phyloP scores from a whole-genome alignment of 1,140 invertebrate genomes.

The Heliconius nattereri region DNA sequence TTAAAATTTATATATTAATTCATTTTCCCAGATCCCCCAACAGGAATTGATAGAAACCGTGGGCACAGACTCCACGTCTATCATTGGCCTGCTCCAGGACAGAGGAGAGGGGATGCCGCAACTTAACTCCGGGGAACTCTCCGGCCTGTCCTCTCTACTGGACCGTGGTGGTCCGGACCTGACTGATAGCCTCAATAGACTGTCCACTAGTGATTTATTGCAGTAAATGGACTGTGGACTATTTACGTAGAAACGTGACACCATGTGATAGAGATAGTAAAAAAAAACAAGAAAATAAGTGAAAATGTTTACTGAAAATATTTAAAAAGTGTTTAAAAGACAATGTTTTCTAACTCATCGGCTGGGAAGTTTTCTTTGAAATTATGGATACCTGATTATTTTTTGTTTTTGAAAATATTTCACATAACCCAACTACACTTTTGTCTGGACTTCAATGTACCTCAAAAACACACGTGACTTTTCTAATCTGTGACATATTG shows the following conservation, averaged over 20 bases:
- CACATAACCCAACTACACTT: too few relatives aligned
- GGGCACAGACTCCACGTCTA: slow-evolving; percentile 41
- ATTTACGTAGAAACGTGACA: too few relatives aligned
- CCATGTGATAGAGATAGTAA: too few relatives aligned
- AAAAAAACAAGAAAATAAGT: too few relatives aligned
- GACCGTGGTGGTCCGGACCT: slow-evolving; percentile 49
- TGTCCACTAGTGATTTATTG: slow-evolving; percentile 53
- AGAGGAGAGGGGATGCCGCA: slow-evolving; percentile 39
- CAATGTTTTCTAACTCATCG: too few relatives aligned
- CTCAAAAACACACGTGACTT: neutral
- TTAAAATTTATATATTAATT: too few relatives aligned
- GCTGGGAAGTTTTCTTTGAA: too few relatives aligned
- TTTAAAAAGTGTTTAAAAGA: too few relatives aligned
- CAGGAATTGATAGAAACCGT: slow-evolving; percentile 47
- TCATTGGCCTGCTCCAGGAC: slow-evolving; percentile 47
- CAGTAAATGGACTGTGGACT: neutral
- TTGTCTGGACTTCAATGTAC: too few relatives aligned
- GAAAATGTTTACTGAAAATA: too few relatives aligned
- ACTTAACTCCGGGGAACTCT: slow-evolving; percentile 46
- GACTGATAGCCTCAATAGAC: slow-evolving; percentile 53
- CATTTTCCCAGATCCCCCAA: slow-evolving; percentile 19
- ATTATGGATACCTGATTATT: too few relatives aligned
- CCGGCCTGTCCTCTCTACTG: slow-evolving; percentile 48
- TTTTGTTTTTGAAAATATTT: too few relatives aligned
- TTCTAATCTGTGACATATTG: neutral